Conservation (phyloP, 2,888 invertebrate genomes). For the Campaea margaritaria region DNA sequence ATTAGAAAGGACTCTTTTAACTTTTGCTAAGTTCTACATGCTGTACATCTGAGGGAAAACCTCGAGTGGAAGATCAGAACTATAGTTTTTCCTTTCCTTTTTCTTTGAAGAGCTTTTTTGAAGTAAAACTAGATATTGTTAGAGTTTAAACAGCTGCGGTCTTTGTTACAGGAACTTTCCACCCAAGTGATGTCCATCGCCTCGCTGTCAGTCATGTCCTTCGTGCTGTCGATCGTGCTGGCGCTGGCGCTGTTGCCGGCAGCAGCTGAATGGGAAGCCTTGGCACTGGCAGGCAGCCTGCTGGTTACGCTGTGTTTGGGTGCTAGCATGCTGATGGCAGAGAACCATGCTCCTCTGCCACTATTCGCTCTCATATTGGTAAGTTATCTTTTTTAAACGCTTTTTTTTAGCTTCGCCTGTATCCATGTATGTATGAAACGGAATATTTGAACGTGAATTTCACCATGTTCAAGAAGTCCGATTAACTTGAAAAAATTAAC, state of each 20-base stretch:
- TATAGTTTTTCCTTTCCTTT: no score
- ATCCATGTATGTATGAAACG: no score
- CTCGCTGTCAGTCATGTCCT: slow-evolving; percentile 81
- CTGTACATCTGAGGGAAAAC: no score
- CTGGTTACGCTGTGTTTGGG: slow-evolving; percentile 86
- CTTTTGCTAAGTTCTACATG: no score
- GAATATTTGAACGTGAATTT: no score
- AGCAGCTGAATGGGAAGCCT: slow-evolving; percentile 86
- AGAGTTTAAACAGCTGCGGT: background rate
- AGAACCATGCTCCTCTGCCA: slow-evolving; percentile 87
- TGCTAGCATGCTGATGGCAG: slow-evolving; percentile 86
- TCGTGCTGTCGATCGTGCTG: slow-evolving; percentile 80
- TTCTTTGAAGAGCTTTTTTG: no score
- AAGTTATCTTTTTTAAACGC: slow-evolving; percentile 54
- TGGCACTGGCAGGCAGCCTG: slow-evolving; percentile 86
- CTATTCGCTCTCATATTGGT: slow-evolving; percentile 91
- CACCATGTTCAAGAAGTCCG: no score
- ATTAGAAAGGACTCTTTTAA: no score
- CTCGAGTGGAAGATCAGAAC: no score
- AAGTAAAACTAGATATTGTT: no score
- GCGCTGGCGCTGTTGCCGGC: slow-evolving; percentile 84
- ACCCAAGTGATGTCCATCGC: slow-evolving; percentile 73
- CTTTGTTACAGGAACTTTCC: slow-evolving; percentile 81
- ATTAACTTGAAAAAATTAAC: no score
- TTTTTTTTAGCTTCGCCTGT: no score